These are phyloP conservation scores for Sminthurinus signatus DNA, from an alignment of 1,140 invertebrate genomes.

Conservation along the genomic window DNA sequence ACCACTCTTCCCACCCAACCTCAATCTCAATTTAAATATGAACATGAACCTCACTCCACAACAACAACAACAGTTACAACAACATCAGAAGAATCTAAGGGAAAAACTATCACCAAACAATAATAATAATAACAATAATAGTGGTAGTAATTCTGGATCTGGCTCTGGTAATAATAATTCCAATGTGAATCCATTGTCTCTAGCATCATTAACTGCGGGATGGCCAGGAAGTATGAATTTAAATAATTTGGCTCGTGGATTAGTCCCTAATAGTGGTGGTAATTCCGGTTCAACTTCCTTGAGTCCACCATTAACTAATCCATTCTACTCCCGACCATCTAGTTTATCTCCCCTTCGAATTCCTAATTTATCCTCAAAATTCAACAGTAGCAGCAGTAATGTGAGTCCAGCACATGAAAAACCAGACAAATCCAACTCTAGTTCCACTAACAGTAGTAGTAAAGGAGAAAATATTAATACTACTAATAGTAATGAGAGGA, in stretches of 20 bases:
- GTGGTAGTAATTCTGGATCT: no score
- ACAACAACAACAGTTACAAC: slow-evolving; percentile 8
- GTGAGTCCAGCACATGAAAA: neutral
- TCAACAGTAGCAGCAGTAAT: neutral
- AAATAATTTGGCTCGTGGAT: no score
- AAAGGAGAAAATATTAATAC: neutral
- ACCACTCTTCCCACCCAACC: no score
- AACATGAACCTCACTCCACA: neutral
- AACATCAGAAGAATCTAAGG: no score
- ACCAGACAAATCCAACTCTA: neutral
- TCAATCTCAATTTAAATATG: no score
- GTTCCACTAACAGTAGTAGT: neutral
- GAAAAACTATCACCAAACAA: no score
- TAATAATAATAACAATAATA: no score
- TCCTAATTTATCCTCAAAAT: slow-evolving; percentile 19
- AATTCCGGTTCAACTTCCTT: slow-evolving; percentile 10
- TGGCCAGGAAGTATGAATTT: no score
- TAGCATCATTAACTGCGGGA: no score
- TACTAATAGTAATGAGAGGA: neutral
- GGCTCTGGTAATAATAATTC: no score
- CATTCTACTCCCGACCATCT: neutral
- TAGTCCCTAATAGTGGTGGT: no score
- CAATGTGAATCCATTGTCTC: no score
- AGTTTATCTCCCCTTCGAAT: slow-evolving; percentile 21
- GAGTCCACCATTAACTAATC: slow-evolving; percentile 20